phyloP scores from a whole-genome alignment of 2,113 vertebrate species.

The Martes martes region DNA sequence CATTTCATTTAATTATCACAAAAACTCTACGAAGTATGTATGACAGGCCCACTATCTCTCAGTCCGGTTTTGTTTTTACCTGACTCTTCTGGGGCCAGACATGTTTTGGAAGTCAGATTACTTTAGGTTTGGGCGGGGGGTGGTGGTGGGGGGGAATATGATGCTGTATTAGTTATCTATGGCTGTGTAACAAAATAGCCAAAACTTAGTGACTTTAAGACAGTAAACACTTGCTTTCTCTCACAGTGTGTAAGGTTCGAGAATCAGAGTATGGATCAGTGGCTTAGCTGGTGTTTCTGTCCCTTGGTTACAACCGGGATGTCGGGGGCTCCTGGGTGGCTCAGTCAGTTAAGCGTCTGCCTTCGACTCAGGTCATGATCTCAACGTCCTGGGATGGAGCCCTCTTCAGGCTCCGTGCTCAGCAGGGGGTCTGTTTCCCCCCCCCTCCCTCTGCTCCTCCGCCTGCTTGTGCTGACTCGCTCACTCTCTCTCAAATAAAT shows the following conservation, averaged over 20 bases:
- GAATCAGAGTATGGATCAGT: background rate
- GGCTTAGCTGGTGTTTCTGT: background rate
- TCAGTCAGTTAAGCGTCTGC: background rate
- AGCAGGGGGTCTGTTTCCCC: background rate
- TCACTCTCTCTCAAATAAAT: background rate
- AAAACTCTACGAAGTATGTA: background rate
- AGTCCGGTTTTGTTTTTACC: background rate
- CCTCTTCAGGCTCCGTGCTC: rapidly evolving
- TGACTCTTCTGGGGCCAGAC: background rate
- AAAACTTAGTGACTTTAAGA: background rate
- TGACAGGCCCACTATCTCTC: background rate
- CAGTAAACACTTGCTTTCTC: background rate
- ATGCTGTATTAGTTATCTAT: background rate
- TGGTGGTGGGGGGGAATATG: background rate
- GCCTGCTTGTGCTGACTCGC: background rate
- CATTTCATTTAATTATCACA: background rate
- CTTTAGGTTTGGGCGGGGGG: background rate
- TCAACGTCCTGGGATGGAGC: background rate
- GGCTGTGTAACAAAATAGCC: background rate
- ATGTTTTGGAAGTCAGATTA: background rate
- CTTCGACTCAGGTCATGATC: background rate
- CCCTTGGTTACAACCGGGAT: background rate
- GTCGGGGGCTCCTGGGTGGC: too few relatives aligned
- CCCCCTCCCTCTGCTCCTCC: background rate
- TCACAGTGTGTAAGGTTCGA: background rate